Base-by-base conservation (phyloP, 2,888 invertebrate species). In the Xanthorhoe spadicearia region DNA sequence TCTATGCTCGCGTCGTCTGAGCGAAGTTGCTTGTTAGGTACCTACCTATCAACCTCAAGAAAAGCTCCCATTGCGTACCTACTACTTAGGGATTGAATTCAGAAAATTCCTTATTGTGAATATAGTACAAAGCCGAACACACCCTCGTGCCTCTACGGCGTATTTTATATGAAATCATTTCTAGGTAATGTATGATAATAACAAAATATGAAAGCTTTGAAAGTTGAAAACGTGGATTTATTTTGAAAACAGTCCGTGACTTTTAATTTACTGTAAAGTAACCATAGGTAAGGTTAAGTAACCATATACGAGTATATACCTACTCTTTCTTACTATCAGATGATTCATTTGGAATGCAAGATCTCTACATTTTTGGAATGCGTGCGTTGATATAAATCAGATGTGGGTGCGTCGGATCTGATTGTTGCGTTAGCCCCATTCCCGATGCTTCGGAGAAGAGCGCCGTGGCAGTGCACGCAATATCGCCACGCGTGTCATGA, bases 311-410 rank as follows among this genome's bases (percentile, higher is more conserved):
- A n/a, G n/a, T n/a, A n/a, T n/a, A n/a, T n/a, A n/a, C n/a, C n/a
- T n/a, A n/a, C n/a, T n/a, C n/a, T n/a, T n/a, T n/a, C n/a, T n/a
- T n/a, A n/a, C n/a, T n/a, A 23, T 23, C 23, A 23, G 23, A 23
- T 23, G 23, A 23, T 7, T 43, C 13, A 38, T 9, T 38, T 38
- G 13, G 38, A 43, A 13, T 13, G 13, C 10, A 13, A 43, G 38
- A 43, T 43, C 38, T 13, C 13, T 43, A 43, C 38, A 3, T 13
- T 43, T 43, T 10, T 2, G 38, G 38, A 43, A 43, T 43, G 38
- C 38, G 72, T 78, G 76, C 74, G 55, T 71, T 74, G 82, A 82
- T 83, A 78, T 65, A 74, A 73, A 83, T 83, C 81, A 75, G 74
- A 64, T 48, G 15, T 69, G 63, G 50, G 67, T 72, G 76, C 76